Evolutionary conservation across 2,888 invertebrate species (phyloP), one percentile per base, ranked within the genome.

Genomic region (Nasonovia ribisnigri): DNA sequence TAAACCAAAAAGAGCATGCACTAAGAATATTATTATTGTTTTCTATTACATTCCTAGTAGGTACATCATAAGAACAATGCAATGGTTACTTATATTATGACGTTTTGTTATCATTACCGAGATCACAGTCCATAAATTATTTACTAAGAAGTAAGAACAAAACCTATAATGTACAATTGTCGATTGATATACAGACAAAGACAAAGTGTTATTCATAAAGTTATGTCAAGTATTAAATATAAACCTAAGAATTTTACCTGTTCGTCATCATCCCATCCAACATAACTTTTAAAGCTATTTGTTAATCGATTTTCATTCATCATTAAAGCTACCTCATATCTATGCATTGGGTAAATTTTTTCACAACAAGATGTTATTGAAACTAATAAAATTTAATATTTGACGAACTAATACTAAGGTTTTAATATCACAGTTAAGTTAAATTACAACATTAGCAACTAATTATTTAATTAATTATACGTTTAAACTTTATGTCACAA

Each of bases 271-370:
- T 95, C 95, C 54, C 95, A 94, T 48, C 95, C 95, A 95, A 97
- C 96, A 96, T 96, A 97, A 95, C 96, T 96, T 95, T 96, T 96
- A 95, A 97, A 97, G 95, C 96, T 96, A 95, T 96, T 96, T 89
- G 91, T 94, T 84, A 90, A 88, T 67, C 94, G 43, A 60, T 88
- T 94, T 93, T 93, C 93, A 90, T 90, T 93, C 93, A 93, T 93
- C 90, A 86, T 93, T 90, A 93, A 87, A 36, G 90, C 86, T 60
- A 93, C 93, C 86, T 93, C 93, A 93, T 90, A 93, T 90, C 57
- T 93, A 89, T 84, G 46, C 84, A 93, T 93, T 93, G 36, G 29
- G 42, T 67, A 48, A 92, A 26, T 36, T 48, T 43, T 36, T 87
- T 48, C 5, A 87, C 48, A 48, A 60, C 36, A 36, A 16, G 6